Percentiles rank a stretch among this genome's conserved stretches.
Evolutionary conservation across 2,888 invertebrate genomes (phyloP).

Genomic region (Lasioglossum calceatum): DNA sequence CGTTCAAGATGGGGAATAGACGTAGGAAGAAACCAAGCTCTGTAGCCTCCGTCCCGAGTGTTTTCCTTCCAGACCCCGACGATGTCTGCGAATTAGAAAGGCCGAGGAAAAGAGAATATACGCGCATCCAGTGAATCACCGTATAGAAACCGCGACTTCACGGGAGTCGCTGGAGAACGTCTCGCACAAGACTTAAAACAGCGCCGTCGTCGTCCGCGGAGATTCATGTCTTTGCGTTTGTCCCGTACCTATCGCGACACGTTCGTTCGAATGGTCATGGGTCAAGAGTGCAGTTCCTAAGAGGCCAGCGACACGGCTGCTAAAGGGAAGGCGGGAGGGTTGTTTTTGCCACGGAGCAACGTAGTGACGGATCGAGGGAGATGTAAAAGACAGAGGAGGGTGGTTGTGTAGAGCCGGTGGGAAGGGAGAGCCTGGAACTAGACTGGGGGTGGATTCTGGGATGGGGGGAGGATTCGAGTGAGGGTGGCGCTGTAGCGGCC

Average conservation of each 20-base stretch:
- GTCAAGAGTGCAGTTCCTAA: slow-evolving; percentile 20
- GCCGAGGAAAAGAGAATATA: neutral
- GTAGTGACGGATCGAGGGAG: slow-evolving; percentile 56
- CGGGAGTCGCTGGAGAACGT: neutral
- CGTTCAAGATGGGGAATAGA: neutral
- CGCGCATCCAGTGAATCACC: neutral
- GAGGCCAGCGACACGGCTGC: slow-evolving; percentile 32
- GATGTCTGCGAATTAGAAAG: neutral
- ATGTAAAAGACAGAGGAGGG: slow-evolving; percentile 20
- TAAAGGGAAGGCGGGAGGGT: slow-evolving; percentile 38
- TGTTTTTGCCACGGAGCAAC: slow-evolving; percentile 68
- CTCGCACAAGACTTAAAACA: neutral
- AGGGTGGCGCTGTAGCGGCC: slow-evolving; percentile 75
- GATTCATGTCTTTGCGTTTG: neutral
- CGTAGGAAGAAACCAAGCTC: neutral
- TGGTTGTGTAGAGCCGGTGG: neutral
- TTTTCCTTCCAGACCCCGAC: no score
- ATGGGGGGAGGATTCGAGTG: slow-evolving; percentile 61
- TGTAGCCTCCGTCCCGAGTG: no score
- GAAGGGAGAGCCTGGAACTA: slow-evolving; percentile 33
- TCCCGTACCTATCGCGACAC: neutral
- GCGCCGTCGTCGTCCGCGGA: neutral
- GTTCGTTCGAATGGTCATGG: slow-evolving; percentile 16
- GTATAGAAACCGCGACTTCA: neutral
- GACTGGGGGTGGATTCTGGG: slow-evolving; percentile 41